phyloP scores from a whole-genome alignment of 2,797 vertebrate species.

The Erethizon dorsatum region DNA sequence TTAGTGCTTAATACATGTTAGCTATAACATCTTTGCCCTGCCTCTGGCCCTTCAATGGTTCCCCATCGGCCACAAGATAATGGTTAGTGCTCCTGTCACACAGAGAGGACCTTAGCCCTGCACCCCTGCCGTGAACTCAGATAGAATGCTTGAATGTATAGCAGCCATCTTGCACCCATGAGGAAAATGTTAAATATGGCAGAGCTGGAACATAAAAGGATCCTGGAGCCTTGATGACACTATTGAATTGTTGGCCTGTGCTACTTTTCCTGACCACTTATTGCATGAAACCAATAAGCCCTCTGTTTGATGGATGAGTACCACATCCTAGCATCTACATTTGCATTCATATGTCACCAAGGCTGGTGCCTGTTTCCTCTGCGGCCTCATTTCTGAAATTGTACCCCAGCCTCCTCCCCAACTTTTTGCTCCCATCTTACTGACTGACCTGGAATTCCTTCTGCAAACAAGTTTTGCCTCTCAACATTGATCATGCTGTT shows the following conservation, averaged over 20 bases:
- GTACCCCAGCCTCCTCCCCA: neutral
- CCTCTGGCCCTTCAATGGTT: neutral
- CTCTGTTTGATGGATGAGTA: neutral
- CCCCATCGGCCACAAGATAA: neutral
- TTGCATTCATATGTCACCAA: neutral
- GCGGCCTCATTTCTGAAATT: neutral
- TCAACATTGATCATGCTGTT: neutral
- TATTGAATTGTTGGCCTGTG: neutral
- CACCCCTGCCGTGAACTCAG: neutral
- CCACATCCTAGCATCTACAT: neutral
- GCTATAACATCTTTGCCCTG: neutral
- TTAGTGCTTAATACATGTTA: neutral
- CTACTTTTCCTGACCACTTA: neutral
- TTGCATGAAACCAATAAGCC: neutral
- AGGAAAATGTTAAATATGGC: neutral
- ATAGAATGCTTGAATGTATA: neutral
- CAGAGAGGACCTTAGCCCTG: neutral
- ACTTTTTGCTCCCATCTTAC: neutral
- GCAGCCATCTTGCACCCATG: neutral
- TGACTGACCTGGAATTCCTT: neutral
- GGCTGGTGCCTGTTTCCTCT: neutral
- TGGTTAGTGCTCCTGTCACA: neutral
- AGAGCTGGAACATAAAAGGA: neutral
- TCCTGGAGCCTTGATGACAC: neutral
- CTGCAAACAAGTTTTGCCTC: neutral